phyloP scores from a whole-genome alignment of 2,797 vertebrate species.

The Carduelis carduelis region DNA sequence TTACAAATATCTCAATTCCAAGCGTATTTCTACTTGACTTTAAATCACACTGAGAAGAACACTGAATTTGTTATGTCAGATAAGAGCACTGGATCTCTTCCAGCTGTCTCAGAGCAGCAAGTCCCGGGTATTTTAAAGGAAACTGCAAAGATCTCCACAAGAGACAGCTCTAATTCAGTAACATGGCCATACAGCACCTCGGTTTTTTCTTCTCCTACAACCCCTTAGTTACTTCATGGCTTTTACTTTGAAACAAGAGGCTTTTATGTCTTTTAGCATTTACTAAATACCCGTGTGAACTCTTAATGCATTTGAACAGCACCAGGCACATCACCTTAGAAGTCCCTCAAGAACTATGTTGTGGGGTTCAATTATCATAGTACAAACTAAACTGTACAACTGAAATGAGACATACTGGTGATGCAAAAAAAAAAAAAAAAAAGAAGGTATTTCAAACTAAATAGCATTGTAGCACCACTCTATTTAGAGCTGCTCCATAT shows the following conservation, averaged over 20 bases:
- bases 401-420: background rate
- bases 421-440: background rate
- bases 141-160: background rate
- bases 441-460: background rate
- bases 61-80: background rate
- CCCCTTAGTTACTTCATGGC: background rate
- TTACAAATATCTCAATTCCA: background rate
- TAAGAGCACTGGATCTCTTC: background rate
- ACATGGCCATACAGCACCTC: fast-evolving
- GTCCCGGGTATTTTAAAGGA: background rate
- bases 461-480: background rate
- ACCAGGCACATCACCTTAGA: background rate
- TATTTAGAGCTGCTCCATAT: background rate
- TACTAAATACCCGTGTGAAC: background rate
- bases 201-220: background rate
- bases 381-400: background rate
- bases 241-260: background rate
- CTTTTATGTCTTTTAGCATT: background rate
- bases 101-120: background rate
- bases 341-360: background rate
- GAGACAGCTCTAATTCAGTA: background rate
- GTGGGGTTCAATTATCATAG: background rate
- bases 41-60: background rate
- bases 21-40: background rate
- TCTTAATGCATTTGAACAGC: background rate